A percentile compares a stretch with the other conserved stretches of the same genome.
These are phyloP conservation scores for Epinotia demarniana DNA, from an alignment of 2,888 invertebrate species.

Conservation along the genomic window DNA sequence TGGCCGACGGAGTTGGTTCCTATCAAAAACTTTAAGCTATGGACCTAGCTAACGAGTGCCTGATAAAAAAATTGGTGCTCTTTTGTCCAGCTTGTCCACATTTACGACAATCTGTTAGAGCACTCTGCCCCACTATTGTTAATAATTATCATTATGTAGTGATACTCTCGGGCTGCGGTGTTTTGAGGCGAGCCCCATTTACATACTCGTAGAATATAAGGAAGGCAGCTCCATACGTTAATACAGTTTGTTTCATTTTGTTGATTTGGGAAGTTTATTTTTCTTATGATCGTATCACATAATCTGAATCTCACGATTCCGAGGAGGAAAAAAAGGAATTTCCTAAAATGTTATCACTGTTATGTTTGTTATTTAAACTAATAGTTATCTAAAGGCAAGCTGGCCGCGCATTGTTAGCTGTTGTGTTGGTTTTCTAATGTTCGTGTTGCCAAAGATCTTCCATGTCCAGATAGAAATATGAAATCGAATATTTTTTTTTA, in stretches of 20 bases:
- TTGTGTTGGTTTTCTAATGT: conserved; percentile 1
- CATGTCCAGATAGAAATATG: neutral
- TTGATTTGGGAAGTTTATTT: neutral
- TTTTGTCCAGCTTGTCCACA: too few relatives aligned
- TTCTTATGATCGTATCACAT: neutral
- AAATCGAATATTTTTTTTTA: conserved; percentile 29
- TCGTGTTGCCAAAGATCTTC: conserved; percentile 29
- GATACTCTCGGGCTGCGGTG: neutral
- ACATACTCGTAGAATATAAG: too few relatives aligned
- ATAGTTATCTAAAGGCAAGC: neutral
- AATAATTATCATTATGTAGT: neutral
- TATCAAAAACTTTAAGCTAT: too few relatives aligned
- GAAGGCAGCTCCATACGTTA: neutral
- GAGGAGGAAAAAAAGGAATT: neutral
- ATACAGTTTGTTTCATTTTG: neutral
- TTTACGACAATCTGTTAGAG: too few relatives aligned
- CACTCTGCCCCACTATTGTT: too few relatives aligned
- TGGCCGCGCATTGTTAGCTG: neutral
- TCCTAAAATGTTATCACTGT: neutral
- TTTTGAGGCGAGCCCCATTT: neutral
- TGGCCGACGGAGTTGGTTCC: too few relatives aligned
- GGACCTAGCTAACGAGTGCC: too few relatives aligned
- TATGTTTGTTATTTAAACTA: neutral
- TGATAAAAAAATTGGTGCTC: too few relatives aligned
- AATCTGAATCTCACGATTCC: neutral